phyloP scores from a whole-genome alignment of 2,888 invertebrate genomes.

The Lepidochrysops patricia region DNA sequence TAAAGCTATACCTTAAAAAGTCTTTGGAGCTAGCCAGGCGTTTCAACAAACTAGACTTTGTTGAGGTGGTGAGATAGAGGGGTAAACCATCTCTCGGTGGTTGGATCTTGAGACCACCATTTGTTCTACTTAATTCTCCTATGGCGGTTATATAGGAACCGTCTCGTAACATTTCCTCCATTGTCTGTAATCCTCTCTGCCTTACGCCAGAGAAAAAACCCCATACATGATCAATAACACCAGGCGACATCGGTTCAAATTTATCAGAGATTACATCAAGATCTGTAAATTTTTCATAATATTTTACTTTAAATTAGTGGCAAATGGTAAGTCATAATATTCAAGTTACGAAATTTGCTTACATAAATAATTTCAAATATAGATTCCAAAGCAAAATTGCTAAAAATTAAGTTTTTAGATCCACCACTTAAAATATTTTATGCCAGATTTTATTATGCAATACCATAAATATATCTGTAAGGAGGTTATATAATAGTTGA shows the following conservation, averaged over 20 bases:
- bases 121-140: constrained; percentile 81
- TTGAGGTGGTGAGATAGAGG: constrained; percentile 86
- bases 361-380: too few species aligned
- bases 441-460: too few species aligned
- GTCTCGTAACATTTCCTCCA: constrained; percentile 89
- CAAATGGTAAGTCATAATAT: too few species aligned
- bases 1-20: constrained; percentile 79
- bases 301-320: not conserved
- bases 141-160: constrained; percentile 87
- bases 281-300: constrained; percentile 49
- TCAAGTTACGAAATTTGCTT: too few species aligned
- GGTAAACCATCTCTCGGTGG: constrained; percentile 81
- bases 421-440: too few species aligned
- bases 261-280: constrained; percentile 88
- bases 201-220: constrained; percentile 89
- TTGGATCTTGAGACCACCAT: constrained; percentile 79
- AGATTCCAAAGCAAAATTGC: too few species aligned
- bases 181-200: constrained; percentile 88
- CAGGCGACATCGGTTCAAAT: constrained; percentile 84
- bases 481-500: not conserved
- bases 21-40: constrained; percentile 81
- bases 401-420: too few species aligned
- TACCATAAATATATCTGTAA: too few species aligned
- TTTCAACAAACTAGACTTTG: constrained; percentile 82
- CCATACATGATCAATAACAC: constrained; percentile 86